Evolutionary conservation across 2,888 invertebrate species (phyloP), one percentile per base, ranked within the genome.

Genomic region (Cyaniris semiargus): DNA sequence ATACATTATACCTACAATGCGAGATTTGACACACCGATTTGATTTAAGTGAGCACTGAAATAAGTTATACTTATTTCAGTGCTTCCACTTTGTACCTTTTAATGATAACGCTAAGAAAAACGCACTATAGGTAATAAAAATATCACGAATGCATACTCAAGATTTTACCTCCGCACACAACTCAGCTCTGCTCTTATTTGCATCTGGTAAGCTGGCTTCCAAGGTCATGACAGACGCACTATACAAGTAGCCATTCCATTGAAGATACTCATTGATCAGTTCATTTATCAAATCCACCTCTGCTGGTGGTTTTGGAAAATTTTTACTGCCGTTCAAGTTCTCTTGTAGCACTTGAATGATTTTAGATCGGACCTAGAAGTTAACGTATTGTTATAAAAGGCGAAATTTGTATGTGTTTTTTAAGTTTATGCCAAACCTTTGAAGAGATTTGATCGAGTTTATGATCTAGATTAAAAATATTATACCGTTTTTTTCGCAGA

Each of bases 221-320:
- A 95, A 92, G 44, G 87, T 83, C 88, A 95, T 89, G 44, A 95
- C 94, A 0, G 93, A 94, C 0, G 94, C 91, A 0, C 96, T 95
- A 81, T 96, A 96, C 38, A 95, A 89, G 82, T 96, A 96, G 0
- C 96, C 96, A 82, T 96, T 96, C 96, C 96, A 96, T 81, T 95
- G 94, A 4, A 96, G 86, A 84, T 96, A 96, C 84, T 96, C 96
- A 78, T 95, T 88, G 6, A 96, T 93, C 0, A 96, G 88, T 84
- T 96, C 96, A 82, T 96, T 96, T 70, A 96, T 89, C 0, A 96
- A 86, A 58, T 94, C 80, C 0, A 92, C 90, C 82, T 93, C 93
- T 0, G 86, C 85, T 0, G 86, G 79, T 0, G 90, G 90, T 79
- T 81, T 70, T 0, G 93, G 93, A 0, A 81, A 83, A 23, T 81